phyloP scores from a whole-genome alignment of 1,140 invertebrate genomes.

The Diachasma alloeum region DNA sequence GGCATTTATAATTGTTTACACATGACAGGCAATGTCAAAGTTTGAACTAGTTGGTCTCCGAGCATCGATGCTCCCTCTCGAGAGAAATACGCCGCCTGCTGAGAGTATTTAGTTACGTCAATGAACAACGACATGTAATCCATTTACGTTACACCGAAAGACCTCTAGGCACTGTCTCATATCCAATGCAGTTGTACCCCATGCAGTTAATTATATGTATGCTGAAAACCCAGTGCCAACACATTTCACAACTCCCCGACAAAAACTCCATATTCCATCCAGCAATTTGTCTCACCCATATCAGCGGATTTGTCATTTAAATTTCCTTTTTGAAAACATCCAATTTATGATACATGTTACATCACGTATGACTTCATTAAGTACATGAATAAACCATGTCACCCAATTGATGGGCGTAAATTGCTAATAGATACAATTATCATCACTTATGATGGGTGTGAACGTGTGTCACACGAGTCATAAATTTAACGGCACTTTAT shows the following conservation, averaged over 20 bases:
- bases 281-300: background rate
- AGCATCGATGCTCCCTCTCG: background rate
- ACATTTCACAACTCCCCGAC: background rate
- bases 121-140: slow-evolving; percentile 3
- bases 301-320: background rate
- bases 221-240: background rate
- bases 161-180: background rate
- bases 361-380: slow-evolving; percentile 4
- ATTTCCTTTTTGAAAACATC: background rate
- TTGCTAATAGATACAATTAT: slow-evolving; percentile 14
- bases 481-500: background rate
- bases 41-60: too few species aligned
- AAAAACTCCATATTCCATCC: background rate
- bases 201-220: background rate
- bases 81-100: background rate
- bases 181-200: background rate
- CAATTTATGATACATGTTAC: slow-evolving; percentile 5
- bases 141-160: background rate
- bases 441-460: slow-evolving; percentile 6
- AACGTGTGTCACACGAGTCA: background rate
- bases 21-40: too few species aligned
- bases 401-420: slow-evolving; percentile 7
- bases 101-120: slow-evolving; percentile 6
- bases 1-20: too few species aligned
- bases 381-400: slow-evolving; percentile 22